These are phyloP conservation scores for Alexandromys fortis DNA, from an alignment of 2,113 vertebrate species.

Conservation along the genomic window DNA sequence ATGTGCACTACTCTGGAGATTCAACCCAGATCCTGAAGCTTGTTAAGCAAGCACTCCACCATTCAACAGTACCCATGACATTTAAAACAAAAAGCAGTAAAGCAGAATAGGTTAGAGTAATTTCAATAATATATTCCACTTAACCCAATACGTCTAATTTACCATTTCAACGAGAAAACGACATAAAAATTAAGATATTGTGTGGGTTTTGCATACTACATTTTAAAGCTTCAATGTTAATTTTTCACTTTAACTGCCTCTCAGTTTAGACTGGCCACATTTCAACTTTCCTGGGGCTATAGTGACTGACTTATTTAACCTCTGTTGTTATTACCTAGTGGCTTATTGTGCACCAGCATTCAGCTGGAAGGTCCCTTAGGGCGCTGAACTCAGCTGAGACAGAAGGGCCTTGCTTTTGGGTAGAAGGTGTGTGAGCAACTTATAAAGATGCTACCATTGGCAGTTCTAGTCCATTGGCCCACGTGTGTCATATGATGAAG, in stretches of 20 bases:
- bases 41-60: background rate
- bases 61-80: background rate
- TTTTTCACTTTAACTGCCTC: background rate
- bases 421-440: background rate
- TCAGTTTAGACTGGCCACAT: background rate
- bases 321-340: background rate
- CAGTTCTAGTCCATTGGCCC: background rate
- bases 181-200: background rate
- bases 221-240: background rate
- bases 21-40: background rate
- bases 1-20: background rate
- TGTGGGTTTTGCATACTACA: background rate
- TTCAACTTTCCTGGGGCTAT: background rate
- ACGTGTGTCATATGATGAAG: background rate
- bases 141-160: background rate
- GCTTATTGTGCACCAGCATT: background rate
- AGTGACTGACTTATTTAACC: background rate
- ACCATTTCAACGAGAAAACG: constrained; percentile 2
- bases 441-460: background rate
- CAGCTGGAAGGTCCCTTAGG: background rate
- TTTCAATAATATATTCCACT: constrained; percentile 45
- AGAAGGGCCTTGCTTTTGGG: background rate
- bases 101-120: background rate
- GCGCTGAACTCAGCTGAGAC: background rate
- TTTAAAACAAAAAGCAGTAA: background rate